A percentile compares a stretch with the other conserved stretches of the same genome.
Evolutionary conservation across 2,113 vertebrate genomes (phyloP).

Genomic region (Tetrax tetrax): DNA sequence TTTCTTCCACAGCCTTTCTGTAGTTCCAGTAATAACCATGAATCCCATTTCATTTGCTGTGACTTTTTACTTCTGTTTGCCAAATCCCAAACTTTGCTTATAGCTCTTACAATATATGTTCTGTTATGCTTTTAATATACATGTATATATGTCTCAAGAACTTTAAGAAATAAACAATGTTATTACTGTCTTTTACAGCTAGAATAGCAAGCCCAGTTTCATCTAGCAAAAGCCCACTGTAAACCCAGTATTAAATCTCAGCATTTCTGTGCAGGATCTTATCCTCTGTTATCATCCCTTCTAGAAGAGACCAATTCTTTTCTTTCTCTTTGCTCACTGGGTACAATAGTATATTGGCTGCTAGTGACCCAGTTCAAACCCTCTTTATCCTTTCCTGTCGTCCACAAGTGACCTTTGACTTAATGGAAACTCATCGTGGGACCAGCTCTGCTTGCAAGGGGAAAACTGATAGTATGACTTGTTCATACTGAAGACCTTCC

Average conservation of each 20-base stretch:
- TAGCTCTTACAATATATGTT: neutral
- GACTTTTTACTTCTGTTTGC: neutral
- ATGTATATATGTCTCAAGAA: neutral
- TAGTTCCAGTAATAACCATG: neutral
- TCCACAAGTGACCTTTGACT: slow-evolving; percentile 19
- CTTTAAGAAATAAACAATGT: neutral
- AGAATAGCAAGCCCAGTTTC: neutral
- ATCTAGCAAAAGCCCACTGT: neutral
- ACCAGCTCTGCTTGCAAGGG: neutral
- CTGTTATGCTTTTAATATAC: neutral
- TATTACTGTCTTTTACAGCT: neutral
- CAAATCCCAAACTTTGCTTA: neutral
- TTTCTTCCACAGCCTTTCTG: neutral
- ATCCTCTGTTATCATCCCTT: neutral
- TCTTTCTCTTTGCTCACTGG: neutral
- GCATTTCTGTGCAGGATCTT: neutral
- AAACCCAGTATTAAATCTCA: neutral
- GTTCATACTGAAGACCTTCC: neutral
- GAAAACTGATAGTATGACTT: neutral
- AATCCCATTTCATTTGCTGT: neutral
- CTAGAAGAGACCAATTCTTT: neutral
- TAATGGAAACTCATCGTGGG: neutral
- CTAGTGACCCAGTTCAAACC: neutral
- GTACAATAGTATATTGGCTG: neutral
- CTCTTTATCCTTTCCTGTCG: neutral